phyloP scores from a whole-genome alignment of 2,797 vertebrate species.

The Sardinella longiceps region DNA sequence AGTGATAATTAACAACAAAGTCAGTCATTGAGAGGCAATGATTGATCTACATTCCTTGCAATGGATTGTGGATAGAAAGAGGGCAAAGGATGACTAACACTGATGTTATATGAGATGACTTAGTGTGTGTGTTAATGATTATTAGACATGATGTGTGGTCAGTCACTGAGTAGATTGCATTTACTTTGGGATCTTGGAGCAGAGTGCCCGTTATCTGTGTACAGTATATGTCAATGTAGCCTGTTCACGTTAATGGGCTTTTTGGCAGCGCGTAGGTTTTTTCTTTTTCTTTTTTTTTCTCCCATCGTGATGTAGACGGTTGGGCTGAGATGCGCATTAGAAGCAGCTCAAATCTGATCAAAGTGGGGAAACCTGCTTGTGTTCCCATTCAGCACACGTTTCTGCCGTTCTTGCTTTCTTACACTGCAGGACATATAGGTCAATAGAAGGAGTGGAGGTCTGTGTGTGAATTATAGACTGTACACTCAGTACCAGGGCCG shows the following conservation, averaged over 20 bases:
- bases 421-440: background rate
- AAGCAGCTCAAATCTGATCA: too few species aligned
- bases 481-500: too few species aligned
- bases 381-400: too few species aligned
- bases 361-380: too few species aligned
- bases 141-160: background rate
- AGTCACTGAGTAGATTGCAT: background rate
- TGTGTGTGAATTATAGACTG: too few species aligned
- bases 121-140: background rate
- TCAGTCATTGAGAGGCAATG: too few species aligned
- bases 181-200: background rate
- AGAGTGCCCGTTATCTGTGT: background rate
- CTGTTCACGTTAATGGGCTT: background rate
- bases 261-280: background rate
- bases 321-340: background rate
- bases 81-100: too few species aligned
- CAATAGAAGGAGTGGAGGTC: background rate
- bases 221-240: background rate
- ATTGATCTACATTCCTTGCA: too few species aligned
- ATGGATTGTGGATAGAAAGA: too few species aligned
- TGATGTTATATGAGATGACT: background rate
- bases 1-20: too few species aligned
- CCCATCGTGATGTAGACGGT: background rate
- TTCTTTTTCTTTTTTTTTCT: background rate
- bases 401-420: too few species aligned